Base-by-base conservation (phyloP, 2,888 invertebrate species). In the Tortrix viridana region DNA sequence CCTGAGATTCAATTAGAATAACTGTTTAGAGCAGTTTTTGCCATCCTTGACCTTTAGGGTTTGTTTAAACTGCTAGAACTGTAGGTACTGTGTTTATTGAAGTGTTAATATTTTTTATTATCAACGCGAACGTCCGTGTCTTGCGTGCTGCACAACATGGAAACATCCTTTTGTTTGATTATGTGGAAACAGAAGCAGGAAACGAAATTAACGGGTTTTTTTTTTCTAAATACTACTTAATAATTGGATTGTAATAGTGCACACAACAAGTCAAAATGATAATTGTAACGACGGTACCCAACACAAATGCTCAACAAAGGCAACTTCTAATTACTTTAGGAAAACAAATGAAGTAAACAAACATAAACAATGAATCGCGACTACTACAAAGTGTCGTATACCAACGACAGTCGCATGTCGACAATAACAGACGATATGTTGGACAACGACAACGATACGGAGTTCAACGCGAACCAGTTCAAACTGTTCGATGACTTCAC, bases 391-490 rank as follows among this genome's bases (percentile, higher is more conserved):
- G 86, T 88, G 77, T 81, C 85, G 69, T 89, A 82, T 74, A 78
- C 79, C 65, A 84, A 72, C 72, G 80, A 78, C 23, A 74, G 79
- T 48, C 76, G 82, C 53, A 74, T 72, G 38, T 70, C 75, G 47
- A 75, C 73, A 12, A 75, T 79, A 58, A 79, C 82, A 71, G 81
- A 77, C 65, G 88, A 88, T 60, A 72, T 85, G 4, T 80, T 92
- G 65, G 92, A 92, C 77, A 92, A 90, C 66, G 92, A 91, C 77
- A 91, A 89, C 73, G 92, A 88, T 23, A 88, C 89, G 1, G 92
- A 90, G 68, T 88, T 90, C 78, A 92, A 92, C 74, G 92, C 92
- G 43, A 92, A 92, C 77, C 88, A 89, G 75, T 92, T 88, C 82
- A 92, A 89, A 75, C 75, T 92, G 41, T 92, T 83, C 80, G 92